Evolutionary conservation across 1,140 invertebrate species (phyloP), one percentile per base, ranked within the genome.

Genomic region (Holcopasites calliopsidis): DNA sequence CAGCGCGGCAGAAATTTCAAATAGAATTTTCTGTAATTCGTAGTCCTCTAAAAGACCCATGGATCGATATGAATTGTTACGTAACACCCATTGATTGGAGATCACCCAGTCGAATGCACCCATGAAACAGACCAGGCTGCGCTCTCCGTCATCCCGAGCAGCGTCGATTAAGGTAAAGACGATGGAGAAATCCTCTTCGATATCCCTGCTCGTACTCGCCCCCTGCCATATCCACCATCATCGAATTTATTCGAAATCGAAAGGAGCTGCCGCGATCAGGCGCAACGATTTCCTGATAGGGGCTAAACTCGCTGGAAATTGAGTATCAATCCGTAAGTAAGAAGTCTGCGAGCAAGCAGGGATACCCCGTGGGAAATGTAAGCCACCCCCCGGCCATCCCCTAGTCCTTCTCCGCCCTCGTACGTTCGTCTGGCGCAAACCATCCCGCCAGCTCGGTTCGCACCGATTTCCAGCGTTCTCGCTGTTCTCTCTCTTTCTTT

Each of bases 261-360:
- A 81, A 85, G 73, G 74, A 78, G 72, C 66, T 54, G 50, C 66
- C 50, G 65, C 82, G 78, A 85, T 84, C 83, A 77, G 64, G 79
- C 69, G 74, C 82, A 86, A 86, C 85, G 87, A 87, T 86, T 75
- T 86, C 60, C 74, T 76, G 77, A 84, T 85, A 76, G 79, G 60
- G 69, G 78, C 86, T 88, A 88, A 88, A 88, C 83, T 88, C 87
- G 84, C 77, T 84, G 80, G 86, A 86, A 88, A 88, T 88, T 88
- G 87, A 87, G 87, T 88, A 88, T 88, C 87, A 88, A 88, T 87
- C 85, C 85, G 86, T 88, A 85, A 87, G 86, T 86, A 84, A 88
- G 79, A 80, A 87, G 82, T 75, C 82, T 82, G 81, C 28, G 60
- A 83, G 76, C 44, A 70, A 62, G 69, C 74, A 68, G 47, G 72